Percentiles rank a stretch among this genome's conserved stretches.
phyloP scores from a whole-genome alignment of 2,888 invertebrate species.

The Tupiocoris notatus region DNA sequence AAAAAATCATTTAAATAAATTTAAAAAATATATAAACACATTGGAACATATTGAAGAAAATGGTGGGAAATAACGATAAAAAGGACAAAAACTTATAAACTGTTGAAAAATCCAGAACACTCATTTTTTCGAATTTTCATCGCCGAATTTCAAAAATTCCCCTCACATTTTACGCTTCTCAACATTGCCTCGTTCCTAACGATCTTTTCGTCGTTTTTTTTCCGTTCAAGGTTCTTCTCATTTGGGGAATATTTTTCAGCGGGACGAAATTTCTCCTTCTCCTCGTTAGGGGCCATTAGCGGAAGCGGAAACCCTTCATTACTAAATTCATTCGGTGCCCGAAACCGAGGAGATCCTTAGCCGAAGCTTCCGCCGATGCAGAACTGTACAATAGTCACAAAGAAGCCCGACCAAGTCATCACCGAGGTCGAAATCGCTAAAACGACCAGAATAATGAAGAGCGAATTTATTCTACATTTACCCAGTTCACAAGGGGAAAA shows the following conservation, averaged over 20 bases:
- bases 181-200: not conserved
- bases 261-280: conserved; percentile 1
- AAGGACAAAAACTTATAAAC: no score
- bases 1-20: no score
- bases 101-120: no score
- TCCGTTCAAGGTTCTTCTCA: not conserved
- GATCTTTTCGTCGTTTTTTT: not conserved
- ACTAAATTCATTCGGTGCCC: conserved; percentile 12
- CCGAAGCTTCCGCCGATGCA: not conserved
- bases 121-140: no score
- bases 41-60: no score
- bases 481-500: no score
- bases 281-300: conserved; percentile 4
- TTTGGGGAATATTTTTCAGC: not conserved
- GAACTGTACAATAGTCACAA: not conserved
- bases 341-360: not conserved
- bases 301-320: conserved; percentile 23
- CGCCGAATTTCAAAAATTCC: no score
- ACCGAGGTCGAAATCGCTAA: not conserved
- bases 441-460: not conserved
- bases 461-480: no score
- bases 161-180: not conserved
- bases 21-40: no score
- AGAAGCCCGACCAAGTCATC: not conserved
- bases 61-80: no score